Conservation (phyloP, 2,888 invertebrate species). For the Gari tellinella region DNA sequence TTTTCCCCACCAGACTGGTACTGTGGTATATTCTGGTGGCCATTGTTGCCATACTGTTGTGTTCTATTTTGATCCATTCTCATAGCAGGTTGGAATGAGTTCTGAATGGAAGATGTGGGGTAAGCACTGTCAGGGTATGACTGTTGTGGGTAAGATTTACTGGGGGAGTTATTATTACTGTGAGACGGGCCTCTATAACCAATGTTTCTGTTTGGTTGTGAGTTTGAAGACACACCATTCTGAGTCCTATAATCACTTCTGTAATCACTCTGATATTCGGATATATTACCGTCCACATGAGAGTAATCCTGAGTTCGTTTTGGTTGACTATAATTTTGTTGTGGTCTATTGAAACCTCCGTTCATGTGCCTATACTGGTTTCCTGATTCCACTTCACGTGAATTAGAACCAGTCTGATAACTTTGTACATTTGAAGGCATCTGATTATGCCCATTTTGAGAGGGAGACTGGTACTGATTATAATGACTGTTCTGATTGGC, state of each 20-base stretch:
- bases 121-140: background rate
- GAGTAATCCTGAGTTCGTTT: no score
- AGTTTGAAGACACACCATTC: no score
- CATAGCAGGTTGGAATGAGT: constrained; percentile 25
- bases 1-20: constrained; percentile 10
- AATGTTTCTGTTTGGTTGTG: background rate
- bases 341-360: constrained; percentile 1
- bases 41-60: background rate
- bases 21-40: constrained; percentile 24
- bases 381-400: background rate
- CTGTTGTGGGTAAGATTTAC: constrained; percentile 4
- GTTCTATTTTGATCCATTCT: background rate
- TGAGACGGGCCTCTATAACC: constrained; percentile 12
- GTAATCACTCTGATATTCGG: no score
- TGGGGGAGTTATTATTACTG: background rate
- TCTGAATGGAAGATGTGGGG: constrained; percentile 6
- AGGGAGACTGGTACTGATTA: constrained; percentile 20
- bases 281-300: no score
- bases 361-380: background rate
- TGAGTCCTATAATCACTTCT: no score
- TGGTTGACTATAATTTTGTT: constrained; percentile 4
- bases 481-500: constrained; percentile 15
- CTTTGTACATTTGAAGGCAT: constrained; percentile 12
- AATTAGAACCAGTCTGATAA: constrained; percentile 2
- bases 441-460: constrained; percentile 8